Evolutionary conservation across 2,113 vertebrate species (phyloP).

Genomic region (Ammodytes dubius): DNA sequence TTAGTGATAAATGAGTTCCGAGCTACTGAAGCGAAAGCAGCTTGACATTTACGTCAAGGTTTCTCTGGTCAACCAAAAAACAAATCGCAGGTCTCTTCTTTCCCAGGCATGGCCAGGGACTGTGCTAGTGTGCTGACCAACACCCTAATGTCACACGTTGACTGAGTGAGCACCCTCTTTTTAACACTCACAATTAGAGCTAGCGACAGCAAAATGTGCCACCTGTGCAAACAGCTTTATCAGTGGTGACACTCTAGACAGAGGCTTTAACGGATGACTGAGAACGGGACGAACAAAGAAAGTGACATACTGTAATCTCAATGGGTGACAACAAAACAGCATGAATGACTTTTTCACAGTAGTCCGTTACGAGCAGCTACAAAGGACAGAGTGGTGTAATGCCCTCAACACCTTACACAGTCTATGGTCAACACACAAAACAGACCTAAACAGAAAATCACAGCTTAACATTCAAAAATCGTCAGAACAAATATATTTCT

Average conservation of each 20-base stretch:
- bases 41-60: background rate
- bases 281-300: constrained; percentile 69
- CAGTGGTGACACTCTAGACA: constrained; percentile 53
- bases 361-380: background rate
- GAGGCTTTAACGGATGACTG: constrained; percentile 67
- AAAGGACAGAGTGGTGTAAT: constrained; percentile 6
- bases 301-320: constrained; percentile 48
- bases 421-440: background rate
- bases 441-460: constrained; percentile 5
- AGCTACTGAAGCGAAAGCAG: background rate
- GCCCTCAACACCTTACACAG: background rate
- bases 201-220: constrained; percentile 61
- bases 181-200: constrained; percentile 55
- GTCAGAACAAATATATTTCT: too few species aligned
- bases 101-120: constrained; percentile 27
- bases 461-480: background rate
- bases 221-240: constrained; percentile 73
- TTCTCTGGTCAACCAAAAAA: constrained; percentile 26
- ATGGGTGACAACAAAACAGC: constrained; percentile 51
- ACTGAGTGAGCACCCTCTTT: constrained; percentile 54
- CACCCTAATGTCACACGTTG: constrained; percentile 42
- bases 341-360: constrained; percentile 29
- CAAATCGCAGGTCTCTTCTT: constrained; percentile 8
- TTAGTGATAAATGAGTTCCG: background rate
- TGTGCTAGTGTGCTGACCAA: constrained; percentile 30